Evolutionary conservation across 2,888 invertebrate species (phyloP), one percentile per base, ranked within the genome.

Genomic region (Spilarctia lutea): DNA sequence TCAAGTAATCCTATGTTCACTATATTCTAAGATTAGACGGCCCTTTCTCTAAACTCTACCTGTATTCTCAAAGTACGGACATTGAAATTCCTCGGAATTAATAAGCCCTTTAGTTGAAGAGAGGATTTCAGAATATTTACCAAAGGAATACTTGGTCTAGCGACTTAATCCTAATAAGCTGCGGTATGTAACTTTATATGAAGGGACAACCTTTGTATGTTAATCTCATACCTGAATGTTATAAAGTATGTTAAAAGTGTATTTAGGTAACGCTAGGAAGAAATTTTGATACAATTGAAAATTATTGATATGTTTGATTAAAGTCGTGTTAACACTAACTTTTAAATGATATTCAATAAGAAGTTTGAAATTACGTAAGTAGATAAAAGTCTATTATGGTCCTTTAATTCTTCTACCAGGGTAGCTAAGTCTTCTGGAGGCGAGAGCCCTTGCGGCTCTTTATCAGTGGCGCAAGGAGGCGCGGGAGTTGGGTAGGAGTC

Each of bases 51-150:
- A 86, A 88, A 87, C 84, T 83, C 83, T 89, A 90, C 91, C 91
- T 90, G 90, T 88, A 87, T 89, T 84, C 83, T 90, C 88, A 88
- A 89, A 91, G 88, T 88, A 86, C 82, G 88, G 90, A 86, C 89
- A 91, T 89, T 85, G 89, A 86, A 90, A 92, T 93, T 91, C 90
- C 88, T 83, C 79, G 82, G 88, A 91, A 92, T 93, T 93, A 93
- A 92, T 93, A 92, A 93, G 91, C 90, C 90, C 89, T 90, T 89
- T 87, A 88, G 87, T 86, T 83, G 78, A 82, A 83, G 81, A 82
- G 75, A 85, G 90, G 90, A 88, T 89, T 88, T 85, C 85, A 83
- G 87, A 89, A 91, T 90, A 90, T 92, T 91, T 89, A 88, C 90
- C 90, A 88, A 90, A 87, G 87, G 88, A 90, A 92, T 91, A 89